These are phyloP conservation scores for Sclerurus mexicanus DNA, from an alignment of 2,113 vertebrate genomes.

Conservation along the genomic window DNA sequence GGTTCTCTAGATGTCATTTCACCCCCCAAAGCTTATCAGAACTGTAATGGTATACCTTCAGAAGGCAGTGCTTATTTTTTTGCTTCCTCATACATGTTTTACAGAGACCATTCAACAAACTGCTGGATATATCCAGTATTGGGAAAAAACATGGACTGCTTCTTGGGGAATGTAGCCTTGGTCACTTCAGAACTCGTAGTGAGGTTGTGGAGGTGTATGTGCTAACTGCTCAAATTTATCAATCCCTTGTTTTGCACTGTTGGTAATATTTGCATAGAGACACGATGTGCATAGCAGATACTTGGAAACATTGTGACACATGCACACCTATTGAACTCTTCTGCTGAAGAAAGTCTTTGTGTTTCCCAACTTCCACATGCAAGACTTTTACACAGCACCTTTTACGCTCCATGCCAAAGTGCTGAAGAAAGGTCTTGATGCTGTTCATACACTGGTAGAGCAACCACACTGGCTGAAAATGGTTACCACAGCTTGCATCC, in stretches of 20 bases:
- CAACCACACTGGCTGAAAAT: not conserved
- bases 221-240: not conserved
- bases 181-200: not conserved
- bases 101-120: not conserved
- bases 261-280: not conserved
- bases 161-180: not conserved
- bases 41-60: not conserved
- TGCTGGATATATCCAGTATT: not conserved
- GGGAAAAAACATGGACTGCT: not conserved
- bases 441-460: not conserved
- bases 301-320: not conserved
- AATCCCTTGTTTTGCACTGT: not conserved
- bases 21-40: not conserved
- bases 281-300: fast-evolving
- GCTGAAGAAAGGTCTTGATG: not conserved
- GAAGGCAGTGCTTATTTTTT: not conserved
- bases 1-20: not conserved
- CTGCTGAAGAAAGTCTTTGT: not conserved
- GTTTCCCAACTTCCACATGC: not conserved
- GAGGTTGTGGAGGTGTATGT: not conserved
- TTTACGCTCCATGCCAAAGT: not conserved
- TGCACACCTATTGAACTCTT: not conserved
- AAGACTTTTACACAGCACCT: not conserved
- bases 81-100: not conserved
- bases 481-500: not conserved